Conservation (phyloP, 2,113 vertebrate genomes). For the Prunella himalayana region DNA sequence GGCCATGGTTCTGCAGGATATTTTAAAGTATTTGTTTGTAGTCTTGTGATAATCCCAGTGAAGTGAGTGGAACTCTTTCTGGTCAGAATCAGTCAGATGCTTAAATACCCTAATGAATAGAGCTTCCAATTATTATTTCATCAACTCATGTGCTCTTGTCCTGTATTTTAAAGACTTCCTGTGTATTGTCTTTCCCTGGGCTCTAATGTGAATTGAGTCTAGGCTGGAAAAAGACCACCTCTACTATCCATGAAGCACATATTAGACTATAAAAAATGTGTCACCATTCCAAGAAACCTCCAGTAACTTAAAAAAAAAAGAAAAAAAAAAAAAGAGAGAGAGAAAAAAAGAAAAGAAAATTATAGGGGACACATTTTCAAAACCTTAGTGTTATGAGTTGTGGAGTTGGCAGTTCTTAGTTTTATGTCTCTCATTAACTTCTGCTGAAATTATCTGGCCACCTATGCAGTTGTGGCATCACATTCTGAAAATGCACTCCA, state of each 20-base stretch:
- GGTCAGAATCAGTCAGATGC: neutral
- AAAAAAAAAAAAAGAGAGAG: neutral
- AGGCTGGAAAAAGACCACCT: neutral
- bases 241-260: neutral
- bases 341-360: neutral
- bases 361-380: neutral
- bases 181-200: neutral
- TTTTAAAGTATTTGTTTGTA: neutral
- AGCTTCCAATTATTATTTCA: slow-evolving; percentile 7
- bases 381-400: neutral
- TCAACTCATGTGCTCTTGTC: neutral
- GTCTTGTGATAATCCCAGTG: neutral
- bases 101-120: neutral
- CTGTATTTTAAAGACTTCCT: slow-evolving; percentile 23
- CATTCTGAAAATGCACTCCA: neutral
- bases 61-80: neutral
- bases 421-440: neutral
- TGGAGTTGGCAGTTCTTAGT: neutral
- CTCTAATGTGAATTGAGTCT: neutral
- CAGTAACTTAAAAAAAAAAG: neutral
- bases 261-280: neutral
- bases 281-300: neutral
- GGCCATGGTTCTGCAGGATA: neutral
- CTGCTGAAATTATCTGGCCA: neutral
- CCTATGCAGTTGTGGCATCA: neutral